A percentile compares a stretch with the other conserved stretches of the same genome.
Evolutionary conservation across 2,113 vertebrate genomes (phyloP).

Genomic region (Perca flavescens): DNA sequence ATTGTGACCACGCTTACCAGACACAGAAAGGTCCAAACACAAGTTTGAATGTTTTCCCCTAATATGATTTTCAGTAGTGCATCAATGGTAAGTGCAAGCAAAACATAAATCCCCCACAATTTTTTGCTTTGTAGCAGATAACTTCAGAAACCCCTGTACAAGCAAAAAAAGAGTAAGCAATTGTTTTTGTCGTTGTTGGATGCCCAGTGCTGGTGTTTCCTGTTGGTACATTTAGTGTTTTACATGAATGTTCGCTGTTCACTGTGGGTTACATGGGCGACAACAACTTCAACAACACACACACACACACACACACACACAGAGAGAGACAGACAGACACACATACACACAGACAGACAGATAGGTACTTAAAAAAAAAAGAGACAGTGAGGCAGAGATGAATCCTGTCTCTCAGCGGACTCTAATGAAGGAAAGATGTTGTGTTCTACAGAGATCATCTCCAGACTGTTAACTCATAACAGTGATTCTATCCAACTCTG

Average conservation of each 20-base stretch:
- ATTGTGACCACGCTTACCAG: not conserved
- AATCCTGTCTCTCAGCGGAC: constrained; percentile 59
- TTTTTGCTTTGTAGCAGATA: not conserved
- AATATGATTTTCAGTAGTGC: not conserved
- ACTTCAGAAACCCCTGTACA: constrained; percentile 1
- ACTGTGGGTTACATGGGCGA: constrained; percentile 54
- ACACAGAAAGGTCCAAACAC: not conserved
- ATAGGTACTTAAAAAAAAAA: constrained; percentile 15
- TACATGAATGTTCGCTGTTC: constrained; percentile 62
- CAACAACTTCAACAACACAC: constrained; percentile 43
- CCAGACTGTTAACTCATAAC: constrained; percentile 68
- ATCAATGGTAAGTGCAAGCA: not conserved
- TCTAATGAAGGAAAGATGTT: constrained; percentile 79
- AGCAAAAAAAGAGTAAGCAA: not conserved
- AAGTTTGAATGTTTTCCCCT: not conserved
- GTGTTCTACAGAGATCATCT: constrained; percentile 60
- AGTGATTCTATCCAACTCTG: constrained; percentile 46
- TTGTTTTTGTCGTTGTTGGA: constrained; percentile 28
- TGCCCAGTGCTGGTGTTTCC: constrained; percentile 49
- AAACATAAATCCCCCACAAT: constrained; percentile 7
- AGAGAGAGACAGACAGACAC: constrained; percentile 2
- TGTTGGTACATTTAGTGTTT: constrained; percentile 60
- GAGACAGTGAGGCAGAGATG: constrained; percentile 60
- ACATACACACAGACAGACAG: not conserved
- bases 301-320: not conserved